Evolutionary conservation across 1,140 invertebrate genomes (phyloP), one percentile per base, ranked within the genome.

Genomic region (Pseudachorutes palmiensis): DNA sequence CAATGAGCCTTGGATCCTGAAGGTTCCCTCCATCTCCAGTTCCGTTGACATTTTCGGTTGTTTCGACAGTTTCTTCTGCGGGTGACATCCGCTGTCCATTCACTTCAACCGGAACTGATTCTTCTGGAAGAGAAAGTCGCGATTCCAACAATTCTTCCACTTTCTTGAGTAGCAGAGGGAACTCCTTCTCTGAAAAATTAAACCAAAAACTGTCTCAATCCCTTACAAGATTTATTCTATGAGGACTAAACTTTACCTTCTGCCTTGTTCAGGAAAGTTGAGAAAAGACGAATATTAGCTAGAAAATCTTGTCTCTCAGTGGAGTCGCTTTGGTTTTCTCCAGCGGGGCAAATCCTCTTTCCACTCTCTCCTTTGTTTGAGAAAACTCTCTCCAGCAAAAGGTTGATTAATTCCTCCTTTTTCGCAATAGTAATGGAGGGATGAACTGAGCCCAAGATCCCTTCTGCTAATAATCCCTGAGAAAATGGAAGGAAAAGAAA

Each of bases 221-320:
- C 36, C 36, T 45, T 19, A 9, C 36, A 45, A 19, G 19, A 45
- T 45, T 45, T 45, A 19, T 12, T 45, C 36, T n/a, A n/a, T n/a
- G n/a, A n/a, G n/a, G n/a, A n/a, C n/a, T n/a, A n/a, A n/a, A 45
- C 36, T 45, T 45, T 66, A 16, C 33, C 26, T 51, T 69, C 62
- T 3, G 55, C 14, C 67, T 73, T 73, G 41, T 73, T 73, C 2
- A 71, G 26, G 3, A 73, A 24, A 28, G 55, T 62, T 12, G 66
- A 61, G 36, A 65, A 66, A 30, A 73, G 61, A 48, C 70, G 41
- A 14, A 66, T 49, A 24, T 29, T 12, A 45, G 69, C 45, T 57
- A 51, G 12, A 36, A 31, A 1, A 65, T 70, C 29, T 28, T 16
- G 16, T 55, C 14, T 29, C 51, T n/a, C n/a, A n/a, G n/a, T n/a